These are phyloP conservation scores for Hirundichthys speculiger DNA, from an alignment of 2,113 vertebrate genomes.

Conservation along the genomic window DNA sequence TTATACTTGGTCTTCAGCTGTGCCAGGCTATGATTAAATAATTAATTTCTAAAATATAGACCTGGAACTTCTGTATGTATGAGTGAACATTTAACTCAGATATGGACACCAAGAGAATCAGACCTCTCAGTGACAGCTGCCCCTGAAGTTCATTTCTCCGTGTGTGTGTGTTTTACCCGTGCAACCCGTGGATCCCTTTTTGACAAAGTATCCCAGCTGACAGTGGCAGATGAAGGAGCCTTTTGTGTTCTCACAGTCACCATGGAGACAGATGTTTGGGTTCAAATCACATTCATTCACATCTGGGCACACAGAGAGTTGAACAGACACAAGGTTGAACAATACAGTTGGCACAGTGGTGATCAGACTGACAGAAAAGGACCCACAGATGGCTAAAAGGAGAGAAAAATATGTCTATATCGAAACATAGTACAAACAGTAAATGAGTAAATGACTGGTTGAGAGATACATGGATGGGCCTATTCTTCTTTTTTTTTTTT, in stretches of 20 bases:
- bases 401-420: background rate
- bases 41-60: constrained; percentile 10
- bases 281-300: constrained; percentile 94
- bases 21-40: constrained; percentile 8
- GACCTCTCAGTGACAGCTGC: background rate
- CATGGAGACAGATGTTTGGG: constrained; percentile 92
- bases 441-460: background rate
- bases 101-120: background rate
- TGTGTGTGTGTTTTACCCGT: constrained; percentile 80
- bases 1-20: background rate
- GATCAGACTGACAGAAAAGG: constrained; percentile 22
- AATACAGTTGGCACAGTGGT: constrained; percentile 15
- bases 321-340: constrained; percentile 27
- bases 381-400: background rate
- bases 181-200: constrained; percentile 90
- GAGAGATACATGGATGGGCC: too few species aligned
- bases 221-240: constrained; percentile 96
- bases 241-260: constrained; percentile 93
- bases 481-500: too few species aligned
- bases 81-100: constrained; percentile 14
- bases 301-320: constrained; percentile 73
- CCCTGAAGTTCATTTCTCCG: background rate
- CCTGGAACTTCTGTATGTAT: constrained; percentile 48
- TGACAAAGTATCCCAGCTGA: constrained; percentile 89
- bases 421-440: constrained; percentile 6